These are phyloP conservation scores for Propithecus coquereli DNA, from an alignment of 2,113 vertebrate species.

Conservation along the genomic window DNA sequence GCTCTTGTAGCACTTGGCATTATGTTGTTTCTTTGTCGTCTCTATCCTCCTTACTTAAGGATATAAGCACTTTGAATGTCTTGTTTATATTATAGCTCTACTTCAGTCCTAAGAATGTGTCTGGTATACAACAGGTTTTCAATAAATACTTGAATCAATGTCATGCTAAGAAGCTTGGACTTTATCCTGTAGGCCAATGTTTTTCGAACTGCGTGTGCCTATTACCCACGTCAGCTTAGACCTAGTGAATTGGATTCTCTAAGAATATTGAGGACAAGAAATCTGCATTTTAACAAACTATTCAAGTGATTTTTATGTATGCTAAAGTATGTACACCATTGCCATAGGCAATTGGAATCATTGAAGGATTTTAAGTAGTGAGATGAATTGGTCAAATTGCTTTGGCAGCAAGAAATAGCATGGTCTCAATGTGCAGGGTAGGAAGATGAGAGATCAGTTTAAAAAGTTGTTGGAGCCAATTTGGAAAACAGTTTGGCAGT, in stretches of 20 bases:
- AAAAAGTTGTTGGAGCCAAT: constrained; percentile 14
- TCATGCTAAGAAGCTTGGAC: not conserved
- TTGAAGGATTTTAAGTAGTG: not conserved
- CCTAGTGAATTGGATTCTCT: not conserved
- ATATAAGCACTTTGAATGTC: not conserved
- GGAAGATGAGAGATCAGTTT: not conserved
- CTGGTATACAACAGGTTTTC: not conserved
- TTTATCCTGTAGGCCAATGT: not conserved
- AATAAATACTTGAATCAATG: not conserved
- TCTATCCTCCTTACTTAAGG: not conserved
- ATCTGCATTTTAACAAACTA: not conserved
- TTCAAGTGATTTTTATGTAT: constrained; percentile 3
- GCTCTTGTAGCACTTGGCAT: not conserved
- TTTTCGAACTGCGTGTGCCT: not conserved
- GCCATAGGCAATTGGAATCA: not conserved
- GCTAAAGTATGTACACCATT: not conserved
- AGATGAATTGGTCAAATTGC: constrained; percentile 8
- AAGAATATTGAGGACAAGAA: not conserved
- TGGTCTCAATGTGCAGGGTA: not conserved
- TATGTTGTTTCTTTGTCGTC: not conserved
- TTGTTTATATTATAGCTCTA: not conserved
- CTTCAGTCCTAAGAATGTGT: not conserved
- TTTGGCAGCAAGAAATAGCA: constrained; percentile 6
- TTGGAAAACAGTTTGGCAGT: constrained; percentile 40
- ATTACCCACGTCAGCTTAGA: not conserved